phyloP scores from a whole-genome alignment of 2,113 vertebrate species.

The Piaya cayana region DNA sequence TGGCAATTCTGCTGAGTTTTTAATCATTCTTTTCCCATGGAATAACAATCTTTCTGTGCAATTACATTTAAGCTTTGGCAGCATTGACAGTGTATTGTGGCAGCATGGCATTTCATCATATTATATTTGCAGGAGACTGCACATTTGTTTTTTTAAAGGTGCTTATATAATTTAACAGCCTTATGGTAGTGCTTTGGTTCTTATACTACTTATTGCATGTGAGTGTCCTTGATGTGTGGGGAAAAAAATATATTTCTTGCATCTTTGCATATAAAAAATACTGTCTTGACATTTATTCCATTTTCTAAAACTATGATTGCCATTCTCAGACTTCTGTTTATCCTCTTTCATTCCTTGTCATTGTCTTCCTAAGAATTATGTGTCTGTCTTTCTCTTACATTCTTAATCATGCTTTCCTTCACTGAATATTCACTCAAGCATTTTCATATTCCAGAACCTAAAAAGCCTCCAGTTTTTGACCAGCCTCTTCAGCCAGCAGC shows the following conservation, averaged over 20 bases:
- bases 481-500: slow-evolving; percentile 84
- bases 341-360: not conserved
- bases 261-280: not conserved
- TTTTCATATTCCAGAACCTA: slow-evolving; percentile 82
- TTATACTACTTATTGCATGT: not conserved
- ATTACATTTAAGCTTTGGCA: not conserved
- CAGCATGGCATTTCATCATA: not conserved
- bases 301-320: not conserved
- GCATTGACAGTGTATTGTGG: not conserved
- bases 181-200: not conserved
- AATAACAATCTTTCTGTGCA: not conserved
- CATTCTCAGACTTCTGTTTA: not conserved
- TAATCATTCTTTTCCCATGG: not conserved
- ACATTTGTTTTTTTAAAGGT: not conserved
- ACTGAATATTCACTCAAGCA: slow-evolving; percentile 11
- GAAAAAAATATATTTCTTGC: not conserved
- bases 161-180: not conserved
- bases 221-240: not conserved
- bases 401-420: not conserved
- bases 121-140: not conserved
- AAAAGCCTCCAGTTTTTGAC: slow-evolving; percentile 90
- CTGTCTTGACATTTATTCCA: not conserved
- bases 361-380: not conserved
- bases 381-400: not conserved
- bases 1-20: not conserved